Conservation (phyloP, 2,888 invertebrate species). For the Hoplodrina blanda region DNA sequence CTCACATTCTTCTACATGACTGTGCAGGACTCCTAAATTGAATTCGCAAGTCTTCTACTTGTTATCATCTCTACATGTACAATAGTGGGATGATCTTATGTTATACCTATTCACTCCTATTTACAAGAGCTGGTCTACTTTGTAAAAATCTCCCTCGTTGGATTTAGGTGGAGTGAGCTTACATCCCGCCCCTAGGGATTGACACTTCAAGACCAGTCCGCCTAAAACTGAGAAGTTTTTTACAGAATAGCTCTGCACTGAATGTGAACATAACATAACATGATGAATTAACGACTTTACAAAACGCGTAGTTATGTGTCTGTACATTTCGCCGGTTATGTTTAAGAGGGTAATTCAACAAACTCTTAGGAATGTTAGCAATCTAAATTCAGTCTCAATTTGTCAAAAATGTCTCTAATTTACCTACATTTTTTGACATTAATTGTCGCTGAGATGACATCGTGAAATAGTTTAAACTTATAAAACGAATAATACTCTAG, state of each 20-base stretch:
- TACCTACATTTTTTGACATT: too few relatives aligned
- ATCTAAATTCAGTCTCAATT: too few relatives aligned
- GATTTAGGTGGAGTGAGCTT: neutral
- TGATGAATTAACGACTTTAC: neutral
- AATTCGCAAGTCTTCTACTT: conserved; percentile 19
- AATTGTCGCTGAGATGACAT: too few relatives aligned
- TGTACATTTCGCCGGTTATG: neutral
- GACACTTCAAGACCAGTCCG: too few relatives aligned
- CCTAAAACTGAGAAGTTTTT: too few relatives aligned
- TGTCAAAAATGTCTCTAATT: too few relatives aligned
- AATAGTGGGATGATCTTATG: too few relatives aligned
- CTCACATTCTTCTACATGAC: conserved; percentile 36
- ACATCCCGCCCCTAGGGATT: too few relatives aligned
- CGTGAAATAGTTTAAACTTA: too few relatives aligned
- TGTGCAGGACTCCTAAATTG: conserved; percentile 40
- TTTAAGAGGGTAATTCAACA: neutral
- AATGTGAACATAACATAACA: neutral
- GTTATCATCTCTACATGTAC: conserved; percentile 15
- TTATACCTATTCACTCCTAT: too few relatives aligned
- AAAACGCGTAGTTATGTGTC: neutral
- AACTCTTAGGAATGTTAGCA: too few relatives aligned
- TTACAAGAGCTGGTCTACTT: neutral
- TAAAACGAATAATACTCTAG: too few relatives aligned
- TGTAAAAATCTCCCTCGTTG: neutral
- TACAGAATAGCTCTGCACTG: neutral